Evolutionary conservation across 1,140 invertebrate genomes (phyloP), one percentile per base, ranked within the genome.

Genomic region (Aporrectodea caliginosa): DNA sequence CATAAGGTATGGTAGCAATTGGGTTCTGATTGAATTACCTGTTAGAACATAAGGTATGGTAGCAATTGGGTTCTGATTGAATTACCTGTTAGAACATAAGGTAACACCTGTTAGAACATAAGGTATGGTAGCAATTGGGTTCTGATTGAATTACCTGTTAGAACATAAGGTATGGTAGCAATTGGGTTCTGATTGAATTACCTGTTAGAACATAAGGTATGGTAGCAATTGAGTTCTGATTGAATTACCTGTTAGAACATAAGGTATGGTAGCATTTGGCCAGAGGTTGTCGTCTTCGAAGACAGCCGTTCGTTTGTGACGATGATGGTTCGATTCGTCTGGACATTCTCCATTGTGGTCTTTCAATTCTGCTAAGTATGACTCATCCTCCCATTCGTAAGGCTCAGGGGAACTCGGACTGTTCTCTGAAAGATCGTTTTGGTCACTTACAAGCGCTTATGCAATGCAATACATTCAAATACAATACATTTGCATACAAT

Each of bases 211-310:
- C 35, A 69, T 78, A 78, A 1, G 70, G 29, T 27, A 78, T 78
- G 1, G 22, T 32, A 0, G 58, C 77, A 69, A 30, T 30, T 2
- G 77, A n/a, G n/a, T n/a, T n/a, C n/a, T n/a, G n/a, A n/a, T n/a
- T 72, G 70, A 1, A 1, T 70, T 31, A 78, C 77, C 70, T 34
- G 68, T 12, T 32, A 71, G 27, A 12, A 35, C 35, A 69, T 78
- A 78, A 1, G 70, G 29, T 27, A 78, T 78, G 1, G 22, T 32
- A 0, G 58, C 77, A 69, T 71, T 30, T 2, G 77, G 68, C 77
- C 77, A 78, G n/a, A 78, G 69, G 77, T 78, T 78, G 29, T 78
- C 68, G 68, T 78, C 69, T 2, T 32, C 33, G 22, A 16, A 16
- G 12, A 78, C 43, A 14, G 77, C 77, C 2, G 31, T 70, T 43